A percentile compares a stretch with the other conserved stretches of the same genome.
phyloP scores from a whole-genome alignment of 1,140 invertebrate genomes.

The Paraescarpia echinospica region DNA sequence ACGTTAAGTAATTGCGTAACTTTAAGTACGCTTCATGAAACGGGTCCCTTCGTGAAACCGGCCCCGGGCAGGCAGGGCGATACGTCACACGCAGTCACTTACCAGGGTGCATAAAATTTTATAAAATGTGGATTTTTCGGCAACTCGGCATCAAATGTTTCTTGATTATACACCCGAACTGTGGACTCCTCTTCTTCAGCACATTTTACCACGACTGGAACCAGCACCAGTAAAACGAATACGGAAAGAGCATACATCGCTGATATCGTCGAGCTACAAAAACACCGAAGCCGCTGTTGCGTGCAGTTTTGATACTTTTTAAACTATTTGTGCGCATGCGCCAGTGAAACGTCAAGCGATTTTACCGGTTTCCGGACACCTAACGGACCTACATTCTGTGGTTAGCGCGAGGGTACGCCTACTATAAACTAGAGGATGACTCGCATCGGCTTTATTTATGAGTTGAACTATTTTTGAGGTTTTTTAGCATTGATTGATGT shows the following conservation, averaged over 20 bases:
- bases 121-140: conserved; percentile 63
- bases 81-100: no score
- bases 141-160: conserved; percentile 12
- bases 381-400: neutral
- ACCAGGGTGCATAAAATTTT: conserved; percentile 86
- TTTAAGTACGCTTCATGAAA: no score
- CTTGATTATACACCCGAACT: conserved; percentile 6
- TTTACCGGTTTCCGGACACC: neutral
- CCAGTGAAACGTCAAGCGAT: neutral
- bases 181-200: neutral
- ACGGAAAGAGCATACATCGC: neutral
- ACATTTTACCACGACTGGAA: neutral
- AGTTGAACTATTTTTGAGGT: no score
- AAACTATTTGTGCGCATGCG: neutral
- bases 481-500: no score
- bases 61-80: no score
- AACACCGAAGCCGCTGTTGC: neutral
- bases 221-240: neutral
- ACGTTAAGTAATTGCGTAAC: no score
- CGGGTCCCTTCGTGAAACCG: no score
- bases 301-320: neutral
- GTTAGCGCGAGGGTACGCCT: neutral
- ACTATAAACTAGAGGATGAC: no score
- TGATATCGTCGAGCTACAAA: neutral
- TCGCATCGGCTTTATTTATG: no score